Conservation (phyloP, 1,140 invertebrate genomes). For the Micrasema minimum region DNA sequence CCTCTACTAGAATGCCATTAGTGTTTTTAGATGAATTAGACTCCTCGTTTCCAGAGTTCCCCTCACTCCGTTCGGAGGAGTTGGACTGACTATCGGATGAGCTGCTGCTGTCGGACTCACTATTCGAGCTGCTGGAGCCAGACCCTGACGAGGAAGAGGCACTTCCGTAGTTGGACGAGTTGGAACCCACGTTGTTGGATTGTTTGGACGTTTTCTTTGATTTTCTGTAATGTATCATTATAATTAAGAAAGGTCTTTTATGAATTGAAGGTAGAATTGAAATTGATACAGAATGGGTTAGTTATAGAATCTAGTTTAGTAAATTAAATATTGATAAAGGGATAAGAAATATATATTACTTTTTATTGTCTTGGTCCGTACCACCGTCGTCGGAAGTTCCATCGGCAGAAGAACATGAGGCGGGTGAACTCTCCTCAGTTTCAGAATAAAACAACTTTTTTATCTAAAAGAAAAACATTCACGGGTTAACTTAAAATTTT, state of each 20-base stretch:
- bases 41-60: slow-evolving; percentile 61
- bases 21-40: slow-evolving; percentile 51
- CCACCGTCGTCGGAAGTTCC: slow-evolving; percentile 50
- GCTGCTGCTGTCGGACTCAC: slow-evolving; percentile 51
- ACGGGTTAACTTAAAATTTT: no score
- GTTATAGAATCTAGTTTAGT: no score
- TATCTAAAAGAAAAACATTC: slow-evolving; percentile 34
- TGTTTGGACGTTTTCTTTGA: slow-evolving; percentile 42
- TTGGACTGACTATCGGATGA: slow-evolving; percentile 60
- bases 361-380: slow-evolving; percentile 34
- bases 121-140: slow-evolving; percentile 46
- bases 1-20: slow-evolving; percentile 23
- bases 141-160: slow-evolving; percentile 41
- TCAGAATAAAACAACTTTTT: slow-evolving; percentile 50
- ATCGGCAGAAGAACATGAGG: slow-evolving; percentile 42
- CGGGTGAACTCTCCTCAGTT: slow-evolving; percentile 46
- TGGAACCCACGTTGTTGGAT: slow-evolving; percentile 41
- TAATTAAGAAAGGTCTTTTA: no score
- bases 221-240: slow-evolving; percentile 27
- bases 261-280: no score
- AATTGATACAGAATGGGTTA: no score
- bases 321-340: no score
- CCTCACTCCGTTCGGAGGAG: slow-evolving; percentile 57
- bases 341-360: not conserved
- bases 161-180: slow-evolving; percentile 58